Evolutionary conservation across 1,140 invertebrate genomes (phyloP), one percentile per base, ranked within the genome.

Genomic region (Ceratosolen solmsi): DNA sequence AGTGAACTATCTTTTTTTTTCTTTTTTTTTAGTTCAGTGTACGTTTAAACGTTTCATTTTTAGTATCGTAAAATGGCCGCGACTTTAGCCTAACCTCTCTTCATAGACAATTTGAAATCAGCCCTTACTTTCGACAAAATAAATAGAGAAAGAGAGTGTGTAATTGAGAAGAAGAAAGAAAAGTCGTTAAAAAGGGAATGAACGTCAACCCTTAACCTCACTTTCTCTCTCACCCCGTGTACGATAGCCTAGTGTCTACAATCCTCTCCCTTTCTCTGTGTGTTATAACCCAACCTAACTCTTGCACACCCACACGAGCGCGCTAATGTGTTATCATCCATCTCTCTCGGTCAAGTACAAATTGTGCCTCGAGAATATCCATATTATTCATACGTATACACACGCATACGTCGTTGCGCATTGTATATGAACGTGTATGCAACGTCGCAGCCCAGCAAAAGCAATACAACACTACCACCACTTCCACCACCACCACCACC

Each of bases 1-100:
- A n/a, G n/a, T 46, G 5, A 7, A 46, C 41, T 7, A 54, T 54
- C 51, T 54, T 15, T 54, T 15, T 5, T 15, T 54, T 15, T 54
- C 51, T 22, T 15, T 71, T 51, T 46, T 25, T 51, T 51, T 7
- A 27, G 11, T 9, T 72, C 41, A 15, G 41, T 51, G 25, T n/a
- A 22, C 41, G 27, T 30, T 51, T 74, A 38, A 58, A 25, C 13
- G 54, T 15, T 13, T 63, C 36, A 36, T 11, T 76, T 65, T 68
- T 36, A 49, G 75, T 68, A 38, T 65, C 75, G 75, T 78, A 78
- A 78, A 78, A 78, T 78, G 75, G 75, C 75, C 75, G 75, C 75
- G 75, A 54, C 17, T 17, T 17, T 9, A 11, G 22, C 27, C 58
- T 76, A 76, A 63, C 58, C 58, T 76, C 11, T 68, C 22, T 25